Evolutionary conservation across 2,113 vertebrate species (phyloP).

Genomic region (Regulus satrapa): DNA sequence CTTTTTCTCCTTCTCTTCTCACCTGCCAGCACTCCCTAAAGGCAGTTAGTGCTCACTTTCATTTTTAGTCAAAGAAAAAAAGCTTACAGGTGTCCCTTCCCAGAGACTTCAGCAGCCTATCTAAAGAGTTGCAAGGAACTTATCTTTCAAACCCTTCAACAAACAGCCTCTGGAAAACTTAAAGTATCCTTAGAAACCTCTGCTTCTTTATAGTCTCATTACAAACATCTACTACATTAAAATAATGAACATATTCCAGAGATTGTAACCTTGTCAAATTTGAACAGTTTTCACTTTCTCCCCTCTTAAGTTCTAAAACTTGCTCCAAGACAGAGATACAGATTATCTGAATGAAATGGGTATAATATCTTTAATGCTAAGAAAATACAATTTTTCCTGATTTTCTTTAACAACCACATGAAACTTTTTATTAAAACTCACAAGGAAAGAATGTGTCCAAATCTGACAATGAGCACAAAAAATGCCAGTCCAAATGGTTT

Average conservation of each 20-base stretch:
- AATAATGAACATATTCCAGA: not conserved
- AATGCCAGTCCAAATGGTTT: not conserved
- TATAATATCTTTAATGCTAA: not conserved
- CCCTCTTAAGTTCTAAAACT: not conserved
- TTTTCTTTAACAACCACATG: not conserved
- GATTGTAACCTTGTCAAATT: not conserved
- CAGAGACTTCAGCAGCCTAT: not conserved
- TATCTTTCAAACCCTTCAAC: not conserved
- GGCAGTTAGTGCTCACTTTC: not conserved
- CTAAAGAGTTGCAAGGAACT: not conserved
- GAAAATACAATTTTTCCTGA: not conserved
- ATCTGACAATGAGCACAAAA: not conserved
- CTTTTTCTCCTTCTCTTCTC: not conserved
- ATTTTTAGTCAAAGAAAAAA: not conserved
- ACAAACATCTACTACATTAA: not conserved
- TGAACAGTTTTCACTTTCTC: not conserved
- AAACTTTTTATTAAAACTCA: not conserved
- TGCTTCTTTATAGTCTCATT: not conserved
- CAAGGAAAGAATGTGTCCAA: not conserved
- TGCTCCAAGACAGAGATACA: not conserved
- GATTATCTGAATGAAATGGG: not conserved
- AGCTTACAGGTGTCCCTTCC: not conserved
- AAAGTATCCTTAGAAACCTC: not conserved
- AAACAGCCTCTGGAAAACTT: not conserved
- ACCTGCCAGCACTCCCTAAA: not conserved